These are phyloP conservation scores for Poeciliopsis turrubarensis DNA, from an alignment of 2,113 vertebrate species.

Conservation along the genomic window DNA sequence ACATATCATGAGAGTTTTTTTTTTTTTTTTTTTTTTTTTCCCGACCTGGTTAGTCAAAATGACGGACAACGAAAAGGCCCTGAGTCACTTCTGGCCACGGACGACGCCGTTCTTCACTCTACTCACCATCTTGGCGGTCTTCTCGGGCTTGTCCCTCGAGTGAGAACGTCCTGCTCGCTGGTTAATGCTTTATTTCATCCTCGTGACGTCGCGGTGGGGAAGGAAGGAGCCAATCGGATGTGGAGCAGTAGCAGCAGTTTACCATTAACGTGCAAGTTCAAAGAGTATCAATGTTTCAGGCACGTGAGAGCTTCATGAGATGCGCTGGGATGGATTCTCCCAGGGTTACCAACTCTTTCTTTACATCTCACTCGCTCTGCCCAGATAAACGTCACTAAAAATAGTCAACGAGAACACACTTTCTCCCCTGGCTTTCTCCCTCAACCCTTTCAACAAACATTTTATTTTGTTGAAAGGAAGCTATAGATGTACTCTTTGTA, in stretches of 20 bases:
- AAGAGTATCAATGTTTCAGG: neutral
- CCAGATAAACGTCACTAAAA: too few relatives aligned
- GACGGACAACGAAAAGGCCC: too few relatives aligned
- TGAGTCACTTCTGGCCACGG: neutral
- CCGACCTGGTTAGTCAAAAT: too few relatives aligned
- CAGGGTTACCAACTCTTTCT: neutral
- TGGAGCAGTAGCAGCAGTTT: neutral
- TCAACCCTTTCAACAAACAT: too few relatives aligned
- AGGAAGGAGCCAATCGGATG: neutral
- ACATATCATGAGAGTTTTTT: too few relatives aligned
- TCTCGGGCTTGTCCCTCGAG: slow-evolving; percentile 26
- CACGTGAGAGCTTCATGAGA: too few relatives aligned
- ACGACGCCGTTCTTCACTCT: neutral
- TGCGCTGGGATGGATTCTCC: neutral
- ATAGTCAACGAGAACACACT: too few relatives aligned
- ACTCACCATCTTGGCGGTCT: slow-evolving; percentile 68
- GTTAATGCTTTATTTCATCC: slow-evolving; percentile 42
- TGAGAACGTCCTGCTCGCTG: slow-evolving; percentile 13
- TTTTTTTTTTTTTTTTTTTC: too few relatives aligned
- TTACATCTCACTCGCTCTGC: too few relatives aligned
- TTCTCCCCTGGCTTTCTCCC: too few relatives aligned
- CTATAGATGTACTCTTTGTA: too few relatives aligned
- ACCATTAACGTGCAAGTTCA: neutral
- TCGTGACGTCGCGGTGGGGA: neutral
- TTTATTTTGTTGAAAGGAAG: too few relatives aligned